Base-by-base conservation (phyloP, 2,113 vertebrate species). In the Myanophis thanlyinensis region DNA sequence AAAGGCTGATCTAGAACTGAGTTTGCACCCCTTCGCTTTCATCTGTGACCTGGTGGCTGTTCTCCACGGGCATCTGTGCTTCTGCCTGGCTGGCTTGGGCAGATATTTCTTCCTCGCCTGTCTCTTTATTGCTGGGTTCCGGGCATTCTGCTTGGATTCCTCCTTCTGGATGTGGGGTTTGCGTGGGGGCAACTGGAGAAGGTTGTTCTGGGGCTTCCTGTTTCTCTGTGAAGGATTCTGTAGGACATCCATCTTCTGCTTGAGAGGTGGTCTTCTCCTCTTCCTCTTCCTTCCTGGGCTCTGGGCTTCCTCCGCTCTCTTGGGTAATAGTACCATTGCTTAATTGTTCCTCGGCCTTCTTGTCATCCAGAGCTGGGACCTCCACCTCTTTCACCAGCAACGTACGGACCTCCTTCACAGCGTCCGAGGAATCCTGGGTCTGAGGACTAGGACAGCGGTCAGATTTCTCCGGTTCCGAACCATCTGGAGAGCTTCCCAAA, bases 401-500 rank as follows among this genome's bases (percentile, higher is more conserved):
- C 73, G 96, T 95, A 3, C 97, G 97, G 95, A 99, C 98, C 96
- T 96, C 95, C 0, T 91, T 4, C 94, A 99, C 95, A 4, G 96
- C 95, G 4, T 97, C 98, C 0, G 95, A 97, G 89, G 98, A 98
- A 8, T 91, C 95, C 0, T 93, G 97, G 0, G 54, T 18, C 0
- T 2, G 27, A 7, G 2, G 67, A 30, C 93, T 35, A 1, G 94
- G 93, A 2, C 89, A 51, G 0, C 8, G 54, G 0, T 1, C 44
- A 0, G 7, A 88, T 4, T 3, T 89, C 20, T 93, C 90, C 0
- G 35, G 89, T 20, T 96, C 97, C 3, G 88, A 59, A 52, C 96
- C 96, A 92, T 98, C 98, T 0, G 97, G 98, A 90, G 98, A 98
- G 2, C 96, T 11, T 2, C 98, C 98, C 90, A 97, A 97, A 2